A percentile compares a stretch with the other conserved stretches of the same genome.
Evolutionary conservation across 1,140 invertebrate species (phyloP).

Genomic region (Callitettix versicolor): DNA sequence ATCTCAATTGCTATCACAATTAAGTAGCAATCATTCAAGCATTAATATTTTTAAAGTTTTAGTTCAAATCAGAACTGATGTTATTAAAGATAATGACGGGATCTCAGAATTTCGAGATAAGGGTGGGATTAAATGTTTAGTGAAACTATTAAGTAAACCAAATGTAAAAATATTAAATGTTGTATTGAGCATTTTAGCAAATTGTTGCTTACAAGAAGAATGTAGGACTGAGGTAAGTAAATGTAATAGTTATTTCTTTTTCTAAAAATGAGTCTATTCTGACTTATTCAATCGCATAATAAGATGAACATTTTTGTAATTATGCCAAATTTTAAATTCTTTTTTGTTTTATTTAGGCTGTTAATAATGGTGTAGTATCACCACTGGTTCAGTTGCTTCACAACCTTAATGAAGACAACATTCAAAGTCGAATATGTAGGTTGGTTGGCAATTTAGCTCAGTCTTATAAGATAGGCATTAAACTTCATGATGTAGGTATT

Average conservation of each 20-base stretch:
- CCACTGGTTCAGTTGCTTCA: constrained; percentile 19
- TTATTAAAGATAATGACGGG: constrained; percentile 18
- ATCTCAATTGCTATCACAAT: no score
- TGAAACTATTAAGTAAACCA: constrained; percentile 20
- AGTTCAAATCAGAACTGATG: constrained; percentile 18
- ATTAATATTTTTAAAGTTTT: constrained; percentile 9
- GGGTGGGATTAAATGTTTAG: constrained; percentile 20
- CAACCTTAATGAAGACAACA: constrained; percentile 19
- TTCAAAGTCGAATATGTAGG: constrained; percentile 22
- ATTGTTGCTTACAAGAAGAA: constrained; percentile 22
- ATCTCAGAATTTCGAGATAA: constrained; percentile 16
- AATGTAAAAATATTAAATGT: constrained; percentile 25
- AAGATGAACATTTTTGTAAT: neutral
- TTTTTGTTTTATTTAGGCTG: constrained; percentile 15
- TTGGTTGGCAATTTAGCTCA: constrained; percentile 25
- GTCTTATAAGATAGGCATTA: constrained; percentile 14
- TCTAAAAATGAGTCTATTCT: constrained; percentile 14
- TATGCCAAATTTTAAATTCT: neutral
- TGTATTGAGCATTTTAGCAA: constrained; percentile 25
- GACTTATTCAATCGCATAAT: neutral
- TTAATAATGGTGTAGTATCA: constrained; percentile 15
- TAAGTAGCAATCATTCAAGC: no score
- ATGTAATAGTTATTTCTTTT: neutral
- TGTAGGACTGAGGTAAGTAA: constrained; percentile 23
- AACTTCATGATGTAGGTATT: constrained; percentile 19